Base-by-base conservation (phyloP, 2,888 invertebrate species). In the Stictocephala bisonia region DNA sequence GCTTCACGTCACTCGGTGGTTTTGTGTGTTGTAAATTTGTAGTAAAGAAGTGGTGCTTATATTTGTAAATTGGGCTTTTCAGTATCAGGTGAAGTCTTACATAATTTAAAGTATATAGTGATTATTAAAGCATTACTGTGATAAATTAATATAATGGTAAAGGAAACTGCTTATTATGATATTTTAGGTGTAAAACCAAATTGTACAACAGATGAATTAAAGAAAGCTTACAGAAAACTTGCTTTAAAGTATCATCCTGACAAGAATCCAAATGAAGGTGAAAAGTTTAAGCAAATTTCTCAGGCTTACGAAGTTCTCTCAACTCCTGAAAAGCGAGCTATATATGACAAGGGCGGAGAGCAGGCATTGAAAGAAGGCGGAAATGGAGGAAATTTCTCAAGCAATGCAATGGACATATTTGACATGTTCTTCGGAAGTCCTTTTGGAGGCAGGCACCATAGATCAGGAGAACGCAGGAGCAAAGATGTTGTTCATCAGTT, bases 211-310 rank as follows among this genome's bases (percentile, higher is more conserved):
- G 96, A 96, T 79, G 99, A 99, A 84, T 86, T 99, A 71, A 99
- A 99, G 84, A 99, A 98, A 84, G 97, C 98, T 0, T 98, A 98
- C 84, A 90, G 96, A 82, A 97, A 97, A 85, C 85, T 97, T 75
- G 97, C 98, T 6, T 86, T 99, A 22, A 98, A 99, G 84, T 99
- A 95, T 83, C 99, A 99, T 84, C 99, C 99, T 3, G 99, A 99
- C 85, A 95, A 95, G 86, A 99, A 99, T 86, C 98, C 98, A 48
- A 94, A 96, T 88, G 97, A 96, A 85, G 97, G 96, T 69, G 97
- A 98, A 83, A 90, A 88, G 87, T 99, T 99, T 85, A 99, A 99
- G 85, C 92, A 93, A 83, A 99, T 99, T 80, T 97, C 97, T 72
- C 96, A 96, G 86, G 98, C 97, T 0, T 99, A 99, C 83, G 99